Percentiles rank a stretch among this genome's conserved stretches.
Conservation (phyloP, 2,113 vertebrate species). For the Salvator merianae region DNA sequence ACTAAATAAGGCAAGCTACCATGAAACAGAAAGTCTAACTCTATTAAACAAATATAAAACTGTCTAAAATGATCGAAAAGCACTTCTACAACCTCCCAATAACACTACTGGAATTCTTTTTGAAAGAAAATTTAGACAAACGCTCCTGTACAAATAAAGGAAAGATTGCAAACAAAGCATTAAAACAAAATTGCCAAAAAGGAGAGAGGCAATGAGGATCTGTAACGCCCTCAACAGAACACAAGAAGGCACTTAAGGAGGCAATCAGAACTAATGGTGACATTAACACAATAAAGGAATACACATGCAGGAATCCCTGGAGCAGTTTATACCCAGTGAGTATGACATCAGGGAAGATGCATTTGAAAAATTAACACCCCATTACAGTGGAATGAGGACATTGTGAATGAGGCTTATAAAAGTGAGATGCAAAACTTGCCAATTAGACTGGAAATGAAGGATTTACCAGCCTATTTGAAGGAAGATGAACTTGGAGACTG, state of each 20-base stretch:
- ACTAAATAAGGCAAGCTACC: slow-evolving; percentile 57
- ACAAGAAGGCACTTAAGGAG: slow-evolving; percentile 63
- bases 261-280: slow-evolving; percentile 69
- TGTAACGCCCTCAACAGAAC: slow-evolving; percentile 58
- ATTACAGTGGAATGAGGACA: slow-evolving; percentile 50
- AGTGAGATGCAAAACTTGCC: slow-evolving; percentile 33
- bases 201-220: slow-evolving; percentile 60
- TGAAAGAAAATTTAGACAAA: slow-evolving; percentile 65
- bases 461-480: not conserved
- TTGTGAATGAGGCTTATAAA: slow-evolving; percentile 39
- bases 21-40: slow-evolving; percentile 59
- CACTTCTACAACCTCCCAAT: slow-evolving; percentile 59
- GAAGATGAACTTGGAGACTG: slow-evolving; percentile 15
- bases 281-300: slow-evolving; percentile 67
- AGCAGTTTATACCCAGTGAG: slow-evolving; percentile 57
- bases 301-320: slow-evolving; percentile 57
- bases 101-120: slow-evolving; percentile 62
- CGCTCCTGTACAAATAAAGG: slow-evolving; percentile 55
- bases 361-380: slow-evolving; percentile 63
- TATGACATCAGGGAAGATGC: slow-evolving; percentile 45
- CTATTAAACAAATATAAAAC: slow-evolving; percentile 70
- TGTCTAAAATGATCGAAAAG: slow-evolving; percentile 68
- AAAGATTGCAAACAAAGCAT: slow-evolving; percentile 65
- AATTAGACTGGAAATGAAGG: slow-evolving; percentile 30
- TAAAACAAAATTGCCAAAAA: slow-evolving; percentile 70